These are phyloP conservation scores for Pycnonotus jocosus DNA, from an alignment of 2,113 vertebrate genomes.

Conservation along the genomic window DNA sequence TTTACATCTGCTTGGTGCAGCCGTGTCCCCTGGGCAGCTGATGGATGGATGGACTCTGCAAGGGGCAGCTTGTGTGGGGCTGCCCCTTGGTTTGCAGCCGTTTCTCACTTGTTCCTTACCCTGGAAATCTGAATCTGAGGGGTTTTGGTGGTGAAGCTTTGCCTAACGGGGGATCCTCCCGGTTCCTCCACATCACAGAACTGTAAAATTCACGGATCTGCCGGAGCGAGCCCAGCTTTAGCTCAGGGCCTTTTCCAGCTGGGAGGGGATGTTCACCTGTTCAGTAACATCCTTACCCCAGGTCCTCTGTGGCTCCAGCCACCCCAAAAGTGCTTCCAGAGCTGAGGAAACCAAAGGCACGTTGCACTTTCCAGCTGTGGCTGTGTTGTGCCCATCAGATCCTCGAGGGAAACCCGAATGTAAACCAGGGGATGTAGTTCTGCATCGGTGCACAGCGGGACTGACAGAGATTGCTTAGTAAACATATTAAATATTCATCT, in stretches of 20 bases:
- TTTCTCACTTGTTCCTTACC: background rate
- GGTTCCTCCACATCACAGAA: background rate
- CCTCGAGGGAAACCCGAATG: background rate
- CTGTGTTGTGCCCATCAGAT: constrained; percentile 14
- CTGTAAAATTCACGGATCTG: background rate
- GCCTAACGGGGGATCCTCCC: background rate
- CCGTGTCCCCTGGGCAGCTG: constrained; percentile 68
- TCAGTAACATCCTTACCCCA: background rate
- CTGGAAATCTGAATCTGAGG: background rate
- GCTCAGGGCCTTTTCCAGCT: background rate
- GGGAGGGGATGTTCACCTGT: background rate
- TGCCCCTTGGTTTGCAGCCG: constrained; percentile 24
- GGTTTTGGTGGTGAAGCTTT: background rate
- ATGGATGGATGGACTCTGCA: background rate
- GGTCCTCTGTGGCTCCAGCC: background rate
- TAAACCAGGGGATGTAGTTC: background rate
- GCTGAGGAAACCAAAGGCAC: constrained; percentile 9
- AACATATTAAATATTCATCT: constrained; percentile 37
- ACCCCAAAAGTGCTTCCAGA: background rate
- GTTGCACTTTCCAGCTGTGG: constrained; percentile 10
- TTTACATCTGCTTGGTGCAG: constrained; percentile 75
- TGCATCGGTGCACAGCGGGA: background rate
- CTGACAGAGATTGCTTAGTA: constrained; percentile 16
- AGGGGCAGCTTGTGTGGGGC: background rate
- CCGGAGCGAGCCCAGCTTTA: background rate